Evolutionary conservation across 2,113 vertebrate species (phyloP).

Genomic region (Ptyas mucosa): DNA sequence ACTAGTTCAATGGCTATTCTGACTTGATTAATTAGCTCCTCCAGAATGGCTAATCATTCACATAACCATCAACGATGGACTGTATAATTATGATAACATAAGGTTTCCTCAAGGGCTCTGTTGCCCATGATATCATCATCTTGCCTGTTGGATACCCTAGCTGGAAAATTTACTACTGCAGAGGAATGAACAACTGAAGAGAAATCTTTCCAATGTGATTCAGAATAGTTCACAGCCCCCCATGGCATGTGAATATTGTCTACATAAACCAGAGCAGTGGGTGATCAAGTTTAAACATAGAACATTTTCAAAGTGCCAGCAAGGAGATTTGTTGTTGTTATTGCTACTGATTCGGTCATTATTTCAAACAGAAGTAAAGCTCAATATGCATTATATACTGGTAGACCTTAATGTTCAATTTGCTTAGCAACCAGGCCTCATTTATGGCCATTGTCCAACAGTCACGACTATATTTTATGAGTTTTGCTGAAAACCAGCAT

Average conservation of each 20-base stretch:
- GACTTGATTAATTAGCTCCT: constrained; percentile 70
- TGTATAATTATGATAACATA: constrained; percentile 73
- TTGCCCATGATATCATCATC: constrained; percentile 67
- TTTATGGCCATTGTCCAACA: background rate
- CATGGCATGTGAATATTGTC: constrained; percentile 32
- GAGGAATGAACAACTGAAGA: constrained; percentile 48
- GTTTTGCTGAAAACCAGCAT: background rate
- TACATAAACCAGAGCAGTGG: constrained; percentile 20
- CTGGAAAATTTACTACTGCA: constrained; percentile 54
- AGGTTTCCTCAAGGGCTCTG: constrained; percentile 65
- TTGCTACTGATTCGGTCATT: background rate
- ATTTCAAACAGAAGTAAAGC: background rate
- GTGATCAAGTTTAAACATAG: constrained; percentile 21
- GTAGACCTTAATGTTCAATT: background rate
- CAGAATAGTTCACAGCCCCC: constrained; percentile 32
- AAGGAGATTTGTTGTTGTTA: background rate
- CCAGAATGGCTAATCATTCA: constrained; percentile 67
- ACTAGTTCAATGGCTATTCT: constrained; percentile 65
- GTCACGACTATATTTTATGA: background rate
- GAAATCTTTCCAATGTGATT: constrained; percentile 16
- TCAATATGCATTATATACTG: background rate
- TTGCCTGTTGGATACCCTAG: constrained; percentile 51
- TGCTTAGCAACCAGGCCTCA: background rate
- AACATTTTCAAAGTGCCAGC: background rate
- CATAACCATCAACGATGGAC: constrained; percentile 64